A percentile compares a stretch with the other conserved stretches of the same genome.
Evolutionary conservation across 2,888 invertebrate genomes (phyloP).

Genomic region (Petrophora chlorosata): DNA sequence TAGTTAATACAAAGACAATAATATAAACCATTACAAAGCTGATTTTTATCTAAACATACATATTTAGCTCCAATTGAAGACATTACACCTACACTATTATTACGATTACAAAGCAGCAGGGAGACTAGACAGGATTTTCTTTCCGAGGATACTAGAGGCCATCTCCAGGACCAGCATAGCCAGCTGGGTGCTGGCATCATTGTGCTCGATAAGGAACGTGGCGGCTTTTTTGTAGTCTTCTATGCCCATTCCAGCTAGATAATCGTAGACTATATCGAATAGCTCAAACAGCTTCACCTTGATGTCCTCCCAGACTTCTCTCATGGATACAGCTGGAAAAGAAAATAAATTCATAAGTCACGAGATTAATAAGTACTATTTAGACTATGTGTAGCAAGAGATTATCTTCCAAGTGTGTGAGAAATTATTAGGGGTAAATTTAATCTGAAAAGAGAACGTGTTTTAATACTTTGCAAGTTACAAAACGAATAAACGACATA

Average conservation of each 20-base stretch:
- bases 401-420: no score
- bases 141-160: conserved; percentile 59
- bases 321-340: conserved; percentile 65
- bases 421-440: no score
- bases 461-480: no score
- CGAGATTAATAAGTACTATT: neutral
- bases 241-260: conserved; percentile 66
- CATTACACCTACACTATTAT: neutral
- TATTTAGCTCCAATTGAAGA: neutral
- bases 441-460: no score
- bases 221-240: conserved; percentile 65
- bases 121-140: conserved; percentile 64
- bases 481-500: no score
- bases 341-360: neutral
- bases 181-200: conserved; percentile 48
- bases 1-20: no score
- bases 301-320: conserved; percentile 69
- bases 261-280: conserved; percentile 73
- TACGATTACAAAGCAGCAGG: conserved; percentile 36
- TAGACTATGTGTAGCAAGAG: neutral
- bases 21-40: no score
- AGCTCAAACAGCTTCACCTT: conserved; percentile 60
- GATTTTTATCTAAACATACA: no score
- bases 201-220: conserved; percentile 51
- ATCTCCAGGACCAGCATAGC: conserved; percentile 64